Evolutionary conservation across 2,113 vertebrate genomes (phyloP), one percentile per base, ranked within the genome.

Genomic region (Ancistrus triradiatus): DNA sequence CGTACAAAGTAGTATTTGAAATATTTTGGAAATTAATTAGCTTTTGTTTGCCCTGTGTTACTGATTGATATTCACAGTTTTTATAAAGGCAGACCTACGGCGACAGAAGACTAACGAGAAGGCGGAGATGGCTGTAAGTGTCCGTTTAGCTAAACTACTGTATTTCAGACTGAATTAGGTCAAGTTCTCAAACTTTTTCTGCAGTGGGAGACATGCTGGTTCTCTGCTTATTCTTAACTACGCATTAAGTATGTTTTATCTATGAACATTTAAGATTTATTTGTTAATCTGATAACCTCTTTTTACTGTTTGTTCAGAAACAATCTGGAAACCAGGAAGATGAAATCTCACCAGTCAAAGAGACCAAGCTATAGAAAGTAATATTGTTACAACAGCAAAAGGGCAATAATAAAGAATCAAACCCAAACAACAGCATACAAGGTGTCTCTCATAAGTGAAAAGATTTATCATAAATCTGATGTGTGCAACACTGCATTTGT

Each of bases 1-100:
- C 3, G 27, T n/a, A n/a, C 27, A 31, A 31, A 31, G 27, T 7
- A 31, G 3, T 31, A 7, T 31, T 31, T 31, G 27, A 31, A 4
- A 7, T 4, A 31, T 31, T 31, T 31, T 31, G n/a, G n/a, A n/a
- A 31, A 3, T 31, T 31, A 7, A n/a, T n/a, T 7, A 31, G 8
- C 13, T 13, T 9, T 53, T 33, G 5, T 13, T 35, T 52, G n/a
- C 2, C 10, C 15, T 24, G 14, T 62, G 18, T 28, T 31, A 51
- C 33, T 48, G 9, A 19, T 1, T 13, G 13, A 70, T 2, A 63
- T 44, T 73, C 24, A 40, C 81, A 98, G 95, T 74, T 43, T 86
- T 94, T 49, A 95, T 98, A 74, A 93, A 89, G 79, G 80, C 93
- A 1, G 93, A 98, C 68, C 91, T 98, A 21, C 84, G 90, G 61